Evolutionary conservation across 1,140 invertebrate genomes (phyloP), one percentile per base, ranked within the genome.

Genomic region (Streblospio benedicti): DNA sequence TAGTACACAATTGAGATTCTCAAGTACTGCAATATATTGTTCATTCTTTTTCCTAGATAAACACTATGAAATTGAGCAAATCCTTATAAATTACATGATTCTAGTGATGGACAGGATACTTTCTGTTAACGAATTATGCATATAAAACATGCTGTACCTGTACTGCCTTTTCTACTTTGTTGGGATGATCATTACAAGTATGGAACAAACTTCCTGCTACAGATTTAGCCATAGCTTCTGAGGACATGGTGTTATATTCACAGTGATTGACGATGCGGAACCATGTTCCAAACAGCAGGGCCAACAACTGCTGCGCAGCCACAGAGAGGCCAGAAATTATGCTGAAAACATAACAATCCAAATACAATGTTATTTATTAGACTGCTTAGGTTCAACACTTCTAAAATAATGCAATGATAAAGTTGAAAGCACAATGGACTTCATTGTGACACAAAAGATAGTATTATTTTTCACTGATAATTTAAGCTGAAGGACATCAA

Each of bases 201-300:
- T 96, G 93, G 81, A 98, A 97, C 76, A 98, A 94, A 68, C 91
- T 95, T n/a, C 94, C 94, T 20, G 95, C 94, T 14, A 97, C 93
- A 47, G 90, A 93, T 23, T 85, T 82, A 45, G 93, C 93, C 59
- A 98, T 80, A 2, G 94, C 93, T 80, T 98, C 94, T 54, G 91
- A 90, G 59, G 89, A 93, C 95, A 98, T 98, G 47, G 68, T 72
- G 58, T 77, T 76, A 84, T 71, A 62, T 66, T 94, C 90, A 61
- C 90, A 88, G 74, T 93, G 93, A 67, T 90, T 91, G 4, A 93
- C 90, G 73, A 98, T 90, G 61, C 93, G 87, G 79, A 97, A 98
- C 75, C 76, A 78, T 9, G 93, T 98, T 61, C 95, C 95, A 79
- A 97, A 97, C 45, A 98, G 82, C 60, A 98, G 82, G 64, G 97